Percentiles rank a stretch among this genome's conserved stretches.
These are phyloP conservation scores for Bombus balteatus DNA, from an alignment of 1,140 invertebrate genomes.

Conservation along the genomic window DNA sequence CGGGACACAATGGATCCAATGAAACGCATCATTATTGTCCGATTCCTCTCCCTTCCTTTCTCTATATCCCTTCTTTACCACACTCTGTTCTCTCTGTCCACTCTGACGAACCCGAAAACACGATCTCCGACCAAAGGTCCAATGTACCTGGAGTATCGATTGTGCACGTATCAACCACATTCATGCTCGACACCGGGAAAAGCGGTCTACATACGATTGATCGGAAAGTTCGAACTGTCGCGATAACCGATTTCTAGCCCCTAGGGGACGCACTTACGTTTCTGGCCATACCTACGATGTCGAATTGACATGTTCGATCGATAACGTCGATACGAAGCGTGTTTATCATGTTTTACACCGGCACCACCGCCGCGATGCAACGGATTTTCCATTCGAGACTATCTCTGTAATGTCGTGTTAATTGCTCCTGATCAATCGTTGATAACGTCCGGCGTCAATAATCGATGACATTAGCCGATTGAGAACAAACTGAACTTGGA, in stretches of 20 bases:
- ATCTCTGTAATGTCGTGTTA: constrained; percentile 40
- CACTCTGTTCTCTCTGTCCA: neutral
- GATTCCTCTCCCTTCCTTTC: constrained; percentile 33
- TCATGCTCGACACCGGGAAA: constrained; percentile 14
- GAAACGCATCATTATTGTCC: constrained; percentile 74
- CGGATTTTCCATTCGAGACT: neutral
- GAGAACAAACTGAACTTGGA: neutral
- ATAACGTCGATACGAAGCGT: constrained; percentile 52
- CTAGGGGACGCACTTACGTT: constrained; percentile 59
- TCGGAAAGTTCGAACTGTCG: constrained; percentile 49
- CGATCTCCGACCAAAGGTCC: neutral
- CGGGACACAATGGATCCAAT: constrained; percentile 70
- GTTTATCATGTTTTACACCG: constrained; percentile 46
- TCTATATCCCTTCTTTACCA: neutral
- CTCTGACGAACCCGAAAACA: neutral
- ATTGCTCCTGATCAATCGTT: constrained; percentile 37
- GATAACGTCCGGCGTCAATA: constrained; percentile 41
- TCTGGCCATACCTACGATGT: constrained; percentile 44
- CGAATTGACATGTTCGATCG: constrained; percentile 54
- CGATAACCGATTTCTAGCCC: constrained; percentile 60
- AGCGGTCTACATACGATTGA: constrained; percentile 34
- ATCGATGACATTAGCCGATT: constrained; percentile 25
- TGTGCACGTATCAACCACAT: neutral
- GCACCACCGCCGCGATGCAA: neutral
- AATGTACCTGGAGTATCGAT: neutral